Evolutionary conservation across 2,888 invertebrate species (phyloP), one percentile per base, ranked within the genome.

Genomic region (Mallateleia sp.): DNA sequence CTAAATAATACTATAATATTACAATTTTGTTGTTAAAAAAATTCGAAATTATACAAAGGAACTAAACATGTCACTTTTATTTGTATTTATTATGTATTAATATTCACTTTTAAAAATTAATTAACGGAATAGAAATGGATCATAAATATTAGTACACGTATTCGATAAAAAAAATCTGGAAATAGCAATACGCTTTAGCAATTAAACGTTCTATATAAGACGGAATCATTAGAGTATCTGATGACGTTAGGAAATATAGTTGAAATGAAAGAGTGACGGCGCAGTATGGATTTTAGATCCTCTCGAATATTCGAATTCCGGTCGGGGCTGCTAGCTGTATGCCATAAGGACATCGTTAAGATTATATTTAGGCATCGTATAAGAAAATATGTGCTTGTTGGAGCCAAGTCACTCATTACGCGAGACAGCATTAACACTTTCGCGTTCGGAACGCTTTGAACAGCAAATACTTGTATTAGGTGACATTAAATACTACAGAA

Each of bases 301-400:
- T 89, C 86, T 75, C 82, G 79, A 84, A 88, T 84, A 87, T 91
- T 91, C 86, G 85, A 80, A 93, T 92, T 92, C 91, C 80, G 85
- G 67, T 75, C 77, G 85, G 56, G 56, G 87, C 72, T 84, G 72
- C 89, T 81, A 85, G 89, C 85, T 92, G 90, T 92, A 92, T 89
- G 91, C 91, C 91, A 91, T 93, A 93, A 92, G 93, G 92, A 91
- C 93, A 93, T 93, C 93, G 93, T 93, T 94, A 93, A 93, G 93
- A 94, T 94, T 94, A 94, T 94, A 94, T 94, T 94, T 94, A 94
- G 94, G 93, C 93, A 90, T 94, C 94, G 93, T 94, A 94, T 94
- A 94, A 93, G 94, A 94, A 94, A 94, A 94, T 94, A 94, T 94
- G 94, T 92, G 94, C 91, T 92, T 91, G 93, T 93, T 93, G 94